Conservation (phyloP, 2,797 vertebrate genomes). For the Gallinago solitaria region DNA sequence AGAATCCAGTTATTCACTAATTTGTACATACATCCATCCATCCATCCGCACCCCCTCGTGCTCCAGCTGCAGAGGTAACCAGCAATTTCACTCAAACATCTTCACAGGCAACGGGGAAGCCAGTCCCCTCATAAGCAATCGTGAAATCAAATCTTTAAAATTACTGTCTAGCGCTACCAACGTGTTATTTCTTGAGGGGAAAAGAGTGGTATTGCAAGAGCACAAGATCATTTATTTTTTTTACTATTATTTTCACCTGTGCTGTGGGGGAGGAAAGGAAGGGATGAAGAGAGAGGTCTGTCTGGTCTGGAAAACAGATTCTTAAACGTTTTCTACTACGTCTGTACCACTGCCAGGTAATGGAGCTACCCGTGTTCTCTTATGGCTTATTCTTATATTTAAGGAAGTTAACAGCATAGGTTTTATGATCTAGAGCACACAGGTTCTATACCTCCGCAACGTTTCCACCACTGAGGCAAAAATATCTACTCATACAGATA, state of each 20-base stretch:
- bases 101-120: background rate
- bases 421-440: background rate
- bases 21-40: background rate
- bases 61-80: background rate
- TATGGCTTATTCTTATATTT: background rate
- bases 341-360: background rate
- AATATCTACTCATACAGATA: background rate
- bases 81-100: background rate
- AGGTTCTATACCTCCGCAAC: background rate
- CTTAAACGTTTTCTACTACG: background rate
- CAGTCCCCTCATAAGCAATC: background rate
- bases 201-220: background rate
- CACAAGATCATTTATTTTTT: background rate
- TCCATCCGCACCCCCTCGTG: rapidly evolving
- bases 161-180: background rate
- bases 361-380: background rate
- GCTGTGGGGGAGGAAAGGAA: background rate
- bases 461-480: background rate
- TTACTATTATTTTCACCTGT: background rate
- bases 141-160: background rate
- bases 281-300: background rate
- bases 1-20: background rate
- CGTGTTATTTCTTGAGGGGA: background rate
- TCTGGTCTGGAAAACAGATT: background rate
- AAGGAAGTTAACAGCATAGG: background rate